These are phyloP conservation scores for Anableps anableps DNA, from an alignment of 2,797 vertebrate species.

Conservation along the genomic window DNA sequence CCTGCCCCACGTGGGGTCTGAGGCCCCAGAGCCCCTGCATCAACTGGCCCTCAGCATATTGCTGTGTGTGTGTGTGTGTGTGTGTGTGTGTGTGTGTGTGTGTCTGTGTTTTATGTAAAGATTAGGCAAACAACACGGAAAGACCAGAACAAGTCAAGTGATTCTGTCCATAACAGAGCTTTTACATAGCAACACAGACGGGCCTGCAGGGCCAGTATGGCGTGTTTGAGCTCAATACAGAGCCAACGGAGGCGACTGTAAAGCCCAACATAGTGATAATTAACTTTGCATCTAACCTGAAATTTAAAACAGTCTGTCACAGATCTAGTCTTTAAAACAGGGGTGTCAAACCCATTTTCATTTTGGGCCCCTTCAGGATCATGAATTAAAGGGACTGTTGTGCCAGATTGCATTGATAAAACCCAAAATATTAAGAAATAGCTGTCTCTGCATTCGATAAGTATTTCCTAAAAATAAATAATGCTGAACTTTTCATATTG, in stretches of 20 bases:
- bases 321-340: slow-evolving; percentile 15
- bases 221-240: slow-evolving; percentile 67
- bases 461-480: too few relatives aligned
- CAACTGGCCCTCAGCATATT: slow-evolving; percentile 48
- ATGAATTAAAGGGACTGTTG: too few relatives aligned
- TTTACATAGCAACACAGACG: slow-evolving; percentile 67
- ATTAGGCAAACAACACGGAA: slow-evolving; percentile 46
- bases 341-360: too few relatives aligned
- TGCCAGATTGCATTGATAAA: too few relatives aligned
- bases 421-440: too few relatives aligned
- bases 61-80: slow-evolving; percentile 29
- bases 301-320: slow-evolving; percentile 20
- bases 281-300: slow-evolving; percentile 25
- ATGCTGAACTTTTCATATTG: too few relatives aligned
- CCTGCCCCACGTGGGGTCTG: slow-evolving; percentile 8
- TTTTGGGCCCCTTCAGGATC: too few relatives aligned
- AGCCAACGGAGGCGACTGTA: slow-evolving; percentile 29
- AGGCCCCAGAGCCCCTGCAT: slow-evolving; percentile 38
- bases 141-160: slow-evolving; percentile 59
- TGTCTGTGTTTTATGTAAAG: slow-evolving; percentile 55
- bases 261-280: slow-evolving; percentile 34
- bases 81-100: slow-evolving; percentile 24
- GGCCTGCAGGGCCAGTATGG: slow-evolving; percentile 58
- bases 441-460: too few relatives aligned
- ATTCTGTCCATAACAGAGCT: slow-evolving; percentile 63